Base-by-base conservation (phyloP, 2,888 invertebrate species). In the Epicampocera succincta region DNA sequence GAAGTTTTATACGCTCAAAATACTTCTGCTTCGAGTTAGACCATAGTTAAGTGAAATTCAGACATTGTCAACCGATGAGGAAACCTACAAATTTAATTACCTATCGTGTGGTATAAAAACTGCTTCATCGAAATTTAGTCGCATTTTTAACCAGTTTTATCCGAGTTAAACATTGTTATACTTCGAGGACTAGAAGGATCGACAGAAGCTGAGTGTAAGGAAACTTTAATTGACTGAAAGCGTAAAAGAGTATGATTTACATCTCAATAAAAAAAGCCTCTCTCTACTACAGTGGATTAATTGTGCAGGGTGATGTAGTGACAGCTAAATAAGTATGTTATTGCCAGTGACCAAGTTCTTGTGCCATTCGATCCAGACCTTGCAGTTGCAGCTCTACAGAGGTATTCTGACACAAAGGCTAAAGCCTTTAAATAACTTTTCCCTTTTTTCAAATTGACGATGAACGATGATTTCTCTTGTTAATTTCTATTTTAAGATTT, bases 141-240 rank as follows among this genome's bases (percentile, higher is more conserved):
- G 56, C 0, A 38, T 58, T 3, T 38, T 58, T 2, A 58, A 38
- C 38, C 17, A 38, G 40, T 40, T 58, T 58, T 58, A 19, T 11
- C 56, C 5, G 56, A 17, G 1, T 38, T 58, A 17, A 40, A 58
- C 3, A 58, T 38, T 58, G 38, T 58, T 12, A 38, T 58, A 58
- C 9, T 54, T 54, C 33, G 54, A 54, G 8, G 54, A 54, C 9
- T 52, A 6, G 25, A 52, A 2, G 52, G n/a, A 4, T 13, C 29
- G 17, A 38, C 33, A 33, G 54, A 33, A 33, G 1, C 8, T 0
- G 11, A 54, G 3, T 15, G 11, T 33, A 33, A 15, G 3, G n/a
- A n/a, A n/a, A n/a, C n/a, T 25, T 25, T 25, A 52, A 52, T 5
- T 25, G 54, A 2, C 33, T 54, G 3, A 1, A 58, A 38, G 17